Evolutionary conservation across 64 coral and sea anemone species (phyloP), one percentile per base, ranked within the genome.

Genomic region (Pocillopora damicornis): DNA sequence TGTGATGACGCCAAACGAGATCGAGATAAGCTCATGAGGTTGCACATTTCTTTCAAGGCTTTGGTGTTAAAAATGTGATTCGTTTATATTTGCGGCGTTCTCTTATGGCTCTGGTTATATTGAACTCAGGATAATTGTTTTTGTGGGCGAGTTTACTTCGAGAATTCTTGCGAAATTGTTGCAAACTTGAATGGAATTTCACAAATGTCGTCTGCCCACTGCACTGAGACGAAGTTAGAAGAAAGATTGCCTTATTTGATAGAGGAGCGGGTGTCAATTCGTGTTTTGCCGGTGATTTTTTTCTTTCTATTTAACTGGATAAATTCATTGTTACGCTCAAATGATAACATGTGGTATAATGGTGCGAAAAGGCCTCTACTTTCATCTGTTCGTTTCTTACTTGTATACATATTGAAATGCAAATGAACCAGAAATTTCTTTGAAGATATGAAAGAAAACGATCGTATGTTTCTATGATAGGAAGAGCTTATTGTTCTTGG

Each of bases 321-420:
- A n/a, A 63, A 14, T 80, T 20, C 58, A 13, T 61, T 11, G 12
- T 81, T 63, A 81, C 23, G 62, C 6, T 72, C 63, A 85, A 71
- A 72, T 23, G 81, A 85, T 11, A 56, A 58, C 81, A 77, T 77
- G 81, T 85, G 81, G 35, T 72, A 72, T 85, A 18, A 18, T 85
- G 65, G 12, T 12, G 81, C 81, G 57, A 85, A 77, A 85, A 85
- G 65, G 35, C 64, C n/a, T 66, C 65, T 72, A 12, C 37, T 58
- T 85, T 58, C 37, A 72, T 17, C 11, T 22, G 36, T 22, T 36
- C 26, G 64, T 22, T 38, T 71, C 42, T 85, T 71, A 18, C 81
- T 85, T 73, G 81, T 51, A 23, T 58, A 85, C 38, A 58, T 63
- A 85, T 72, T 85, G 65, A 73, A 51, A 85, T 85, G 81, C 38